phyloP scores from a whole-genome alignment of 2,113 vertebrate species.

The Protomyctophum bolini region DNA sequence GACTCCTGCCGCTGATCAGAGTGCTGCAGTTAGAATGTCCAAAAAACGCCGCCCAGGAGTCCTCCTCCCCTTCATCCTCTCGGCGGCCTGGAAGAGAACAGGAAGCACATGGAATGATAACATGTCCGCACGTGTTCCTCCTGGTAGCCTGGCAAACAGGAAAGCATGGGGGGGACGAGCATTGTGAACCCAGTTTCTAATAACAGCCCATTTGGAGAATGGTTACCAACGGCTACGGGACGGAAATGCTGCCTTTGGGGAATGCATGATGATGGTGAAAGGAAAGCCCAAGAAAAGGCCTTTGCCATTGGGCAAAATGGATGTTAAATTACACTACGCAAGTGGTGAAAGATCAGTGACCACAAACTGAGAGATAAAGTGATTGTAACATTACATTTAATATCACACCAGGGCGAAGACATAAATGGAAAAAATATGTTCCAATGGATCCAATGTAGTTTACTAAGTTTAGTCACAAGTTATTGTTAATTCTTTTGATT shows the following conservation, averaged over 20 bases:
- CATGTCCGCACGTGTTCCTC: conserved; percentile 4
- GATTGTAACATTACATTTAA: not conserved
- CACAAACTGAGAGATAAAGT: not conserved
- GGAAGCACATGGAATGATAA: conserved; percentile 63
- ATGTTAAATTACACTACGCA: not conserved
- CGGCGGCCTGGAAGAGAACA: conserved; percentile 71
- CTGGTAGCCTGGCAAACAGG: conserved; percentile 39
- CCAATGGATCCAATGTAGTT: too few relatives aligned
- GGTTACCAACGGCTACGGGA: too few relatives aligned
- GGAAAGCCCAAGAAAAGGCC: too few relatives aligned
- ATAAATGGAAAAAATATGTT: too few relatives aligned
- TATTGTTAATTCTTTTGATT: too few relatives aligned
- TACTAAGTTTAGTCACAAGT: too few relatives aligned
- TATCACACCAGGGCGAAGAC: too few relatives aligned
- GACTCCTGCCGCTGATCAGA: conserved; percentile 12
- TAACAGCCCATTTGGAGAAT: not conserved
- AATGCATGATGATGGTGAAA: too few relatives aligned
- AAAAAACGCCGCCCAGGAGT: conserved; percentile 13
- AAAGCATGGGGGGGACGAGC: conserved; percentile 27
- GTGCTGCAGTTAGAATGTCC: conserved; percentile 24
- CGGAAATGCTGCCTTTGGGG: too few relatives aligned
- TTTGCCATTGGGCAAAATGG: too few relatives aligned
- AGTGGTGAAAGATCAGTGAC: conserved; percentile 15
- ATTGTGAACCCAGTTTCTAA: conserved; percentile 7
- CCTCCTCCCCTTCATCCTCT: conserved; percentile 77